phyloP scores from a whole-genome alignment of 2,797 vertebrate species.

The Brachymystax lenok region DNA sequence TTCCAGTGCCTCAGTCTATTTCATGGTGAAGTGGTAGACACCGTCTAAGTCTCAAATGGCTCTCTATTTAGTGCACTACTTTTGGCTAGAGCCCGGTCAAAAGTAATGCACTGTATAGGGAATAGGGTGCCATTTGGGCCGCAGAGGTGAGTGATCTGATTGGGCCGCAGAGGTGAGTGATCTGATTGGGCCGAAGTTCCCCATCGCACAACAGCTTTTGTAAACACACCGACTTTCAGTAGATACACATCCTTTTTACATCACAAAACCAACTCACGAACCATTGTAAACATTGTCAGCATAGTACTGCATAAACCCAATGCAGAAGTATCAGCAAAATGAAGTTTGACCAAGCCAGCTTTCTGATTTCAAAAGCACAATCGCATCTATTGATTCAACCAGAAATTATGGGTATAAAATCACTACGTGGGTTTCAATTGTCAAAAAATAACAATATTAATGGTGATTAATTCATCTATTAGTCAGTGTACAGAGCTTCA shows the following conservation, averaged over 20 bases:
- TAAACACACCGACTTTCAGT: conserved; percentile 4
- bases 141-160: not conserved
- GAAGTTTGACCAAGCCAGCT: not conserved
- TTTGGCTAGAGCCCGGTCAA: no score
- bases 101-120: not conserved
- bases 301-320: not conserved
- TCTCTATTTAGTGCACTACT: not conserved
- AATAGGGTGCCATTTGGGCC: not conserved
- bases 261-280: not conserved
- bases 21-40: not conserved
- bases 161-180: not conserved
- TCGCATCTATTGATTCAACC: not conserved
- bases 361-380: conserved; percentile 10
- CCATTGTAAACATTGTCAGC: conserved; percentile 17
- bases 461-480: not conserved
- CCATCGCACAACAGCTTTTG: not conserved
- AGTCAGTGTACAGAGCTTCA: not conserved
- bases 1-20: conserved; percentile 2
- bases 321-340: not conserved
- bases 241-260: not conserved
- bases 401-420: not conserved
- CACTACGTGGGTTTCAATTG: not conserved
- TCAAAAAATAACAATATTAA: not conserved
- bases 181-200: not conserved
- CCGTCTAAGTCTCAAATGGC: not conserved